A percentile compares a stretch with the other conserved stretches of the same genome.
These are phyloP conservation scores for Catharus bicknelli DNA, from an alignment of 2,113 vertebrate species.

Conservation along the genomic window DNA sequence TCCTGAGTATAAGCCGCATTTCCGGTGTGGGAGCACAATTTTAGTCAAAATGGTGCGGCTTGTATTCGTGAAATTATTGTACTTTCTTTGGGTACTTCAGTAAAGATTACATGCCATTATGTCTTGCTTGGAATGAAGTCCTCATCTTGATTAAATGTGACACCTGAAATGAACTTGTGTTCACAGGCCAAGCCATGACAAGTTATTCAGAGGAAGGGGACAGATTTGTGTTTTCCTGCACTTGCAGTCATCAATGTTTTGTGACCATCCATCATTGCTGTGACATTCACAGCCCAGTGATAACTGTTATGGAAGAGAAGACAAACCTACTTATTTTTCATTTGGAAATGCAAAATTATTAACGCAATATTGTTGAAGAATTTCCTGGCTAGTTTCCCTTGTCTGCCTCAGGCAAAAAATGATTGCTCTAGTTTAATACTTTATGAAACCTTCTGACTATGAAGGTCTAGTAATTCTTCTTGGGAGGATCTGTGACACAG, in stretches of 20 bases:
- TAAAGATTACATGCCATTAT: not conserved
- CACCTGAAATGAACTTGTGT: conserved; percentile 41
- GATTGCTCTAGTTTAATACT: conserved; percentile 60
- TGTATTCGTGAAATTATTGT: no score
- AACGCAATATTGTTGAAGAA: conserved; percentile 50
- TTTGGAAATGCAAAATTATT: conserved; percentile 56
- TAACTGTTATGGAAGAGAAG: conserved; percentile 53
- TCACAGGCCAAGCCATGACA: conserved; percentile 9
- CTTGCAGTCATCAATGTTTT: not conserved
- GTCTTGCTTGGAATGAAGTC: conserved; percentile 21
- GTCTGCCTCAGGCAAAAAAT: conserved; percentile 52
- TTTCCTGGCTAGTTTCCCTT: conserved; percentile 60
- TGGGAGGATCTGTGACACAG: conserved; percentile 39
- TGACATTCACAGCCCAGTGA: conserved; percentile 39
- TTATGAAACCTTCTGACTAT: conserved; percentile 58
- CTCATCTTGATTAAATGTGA: conserved; percentile 44
- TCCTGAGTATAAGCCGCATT: no score
- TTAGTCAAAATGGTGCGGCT: no score
- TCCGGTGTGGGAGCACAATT: no score
- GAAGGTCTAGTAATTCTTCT: conserved; percentile 14
- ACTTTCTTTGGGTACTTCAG: not conserved
- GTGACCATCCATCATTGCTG: not conserved
- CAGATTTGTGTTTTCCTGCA: not conserved
- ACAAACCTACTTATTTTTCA: conserved; percentile 62
- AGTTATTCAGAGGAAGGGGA: not conserved